phyloP scores from a whole-genome alignment of 2,888 invertebrate species.

The Mayetiola destructor region DNA sequence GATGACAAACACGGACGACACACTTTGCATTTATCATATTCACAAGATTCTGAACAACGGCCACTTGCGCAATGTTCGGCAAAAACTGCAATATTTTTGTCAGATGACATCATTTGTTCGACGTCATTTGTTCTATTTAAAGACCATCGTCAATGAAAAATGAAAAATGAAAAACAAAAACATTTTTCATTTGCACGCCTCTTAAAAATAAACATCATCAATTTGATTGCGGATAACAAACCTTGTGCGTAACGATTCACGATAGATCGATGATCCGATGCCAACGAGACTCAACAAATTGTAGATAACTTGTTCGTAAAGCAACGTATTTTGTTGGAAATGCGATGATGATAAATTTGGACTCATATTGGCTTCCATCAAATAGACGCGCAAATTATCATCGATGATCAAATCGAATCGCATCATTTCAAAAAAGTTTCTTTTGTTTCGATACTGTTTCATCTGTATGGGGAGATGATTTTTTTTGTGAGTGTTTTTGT shows the following conservation, averaged over 20 bases:
- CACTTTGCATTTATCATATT: slow-evolving; percentile 51
- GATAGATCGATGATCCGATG: slow-evolving; percentile 40
- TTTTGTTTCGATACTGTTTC: slow-evolving; percentile 37
- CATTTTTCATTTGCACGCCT: background rate
- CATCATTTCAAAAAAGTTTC: slow-evolving; percentile 86
- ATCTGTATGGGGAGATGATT: slow-evolving; percentile 28
- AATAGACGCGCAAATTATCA: slow-evolving; percentile 65
- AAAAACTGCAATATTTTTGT: slow-evolving; percentile 66
- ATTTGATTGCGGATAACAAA: slow-evolving; percentile 23
- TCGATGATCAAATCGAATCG: slow-evolving; percentile 89
- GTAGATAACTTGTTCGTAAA: slow-evolving; percentile 87
- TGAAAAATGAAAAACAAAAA: background rate
- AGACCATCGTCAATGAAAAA: slow-evolving; percentile 6
- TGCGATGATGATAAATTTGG: slow-evolving; percentile 91
- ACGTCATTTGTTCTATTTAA: slow-evolving; percentile 36
- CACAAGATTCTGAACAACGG: slow-evolving; percentile 47
- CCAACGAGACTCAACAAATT: slow-evolving; percentile 70
- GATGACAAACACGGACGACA: slow-evolving; percentile 62
- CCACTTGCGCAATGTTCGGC: slow-evolving; percentile 48
- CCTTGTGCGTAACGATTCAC: slow-evolving; percentile 33
- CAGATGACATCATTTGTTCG: slow-evolving; percentile 52
- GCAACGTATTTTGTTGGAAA: slow-evolving; percentile 69
- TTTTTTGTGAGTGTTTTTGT: too few species aligned
- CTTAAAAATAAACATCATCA: background rate
- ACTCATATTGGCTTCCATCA: slow-evolving; percentile 97